Conservation (phyloP, 2,888 invertebrate species). For the Lobophora halterata region DNA sequence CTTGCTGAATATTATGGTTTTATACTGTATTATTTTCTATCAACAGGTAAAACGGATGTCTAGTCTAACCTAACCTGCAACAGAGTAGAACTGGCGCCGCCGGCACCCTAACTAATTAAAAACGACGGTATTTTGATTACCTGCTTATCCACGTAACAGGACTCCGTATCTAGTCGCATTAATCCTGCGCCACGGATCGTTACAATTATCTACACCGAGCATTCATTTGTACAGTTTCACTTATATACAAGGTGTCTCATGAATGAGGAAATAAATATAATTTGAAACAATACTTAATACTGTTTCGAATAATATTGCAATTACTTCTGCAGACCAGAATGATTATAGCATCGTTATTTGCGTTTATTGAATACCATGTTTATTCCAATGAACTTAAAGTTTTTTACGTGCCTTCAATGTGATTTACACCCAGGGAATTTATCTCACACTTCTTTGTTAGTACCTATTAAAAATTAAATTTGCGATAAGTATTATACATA, state of each 20-base stretch:
- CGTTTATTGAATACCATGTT: no score
- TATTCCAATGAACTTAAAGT: no score
- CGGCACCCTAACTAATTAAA: conserved; percentile 64
- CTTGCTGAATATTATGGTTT: no score
- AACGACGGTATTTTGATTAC: conserved; percentile 75
- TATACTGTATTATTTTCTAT: conserved; percentile 3
- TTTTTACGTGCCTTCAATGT: no score
- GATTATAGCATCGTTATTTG: no score
- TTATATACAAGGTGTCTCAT: conserved; percentile 11
- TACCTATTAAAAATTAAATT: no score
- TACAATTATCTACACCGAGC: conserved; percentile 59
- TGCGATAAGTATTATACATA: no score
- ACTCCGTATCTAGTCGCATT: conserved; percentile 56
- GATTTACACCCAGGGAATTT: no score
- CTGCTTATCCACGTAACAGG: conserved; percentile 66
- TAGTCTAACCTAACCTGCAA: conserved; percentile 10
- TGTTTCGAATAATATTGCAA: neutral
- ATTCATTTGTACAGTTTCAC: conserved; percentile 52
- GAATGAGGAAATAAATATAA: neutral
- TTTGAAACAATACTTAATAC: neutral
- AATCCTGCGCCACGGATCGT: conserved; percentile 58
- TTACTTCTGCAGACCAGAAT: no score
- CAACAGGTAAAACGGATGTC: neutral
- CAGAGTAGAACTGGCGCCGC: conserved; percentile 36
- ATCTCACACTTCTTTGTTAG: no score